Percentiles rank a stretch among this genome's conserved stretches.
phyloP scores from a whole-genome alignment of 2,797 vertebrate species.

The Falco concolor region DNA sequence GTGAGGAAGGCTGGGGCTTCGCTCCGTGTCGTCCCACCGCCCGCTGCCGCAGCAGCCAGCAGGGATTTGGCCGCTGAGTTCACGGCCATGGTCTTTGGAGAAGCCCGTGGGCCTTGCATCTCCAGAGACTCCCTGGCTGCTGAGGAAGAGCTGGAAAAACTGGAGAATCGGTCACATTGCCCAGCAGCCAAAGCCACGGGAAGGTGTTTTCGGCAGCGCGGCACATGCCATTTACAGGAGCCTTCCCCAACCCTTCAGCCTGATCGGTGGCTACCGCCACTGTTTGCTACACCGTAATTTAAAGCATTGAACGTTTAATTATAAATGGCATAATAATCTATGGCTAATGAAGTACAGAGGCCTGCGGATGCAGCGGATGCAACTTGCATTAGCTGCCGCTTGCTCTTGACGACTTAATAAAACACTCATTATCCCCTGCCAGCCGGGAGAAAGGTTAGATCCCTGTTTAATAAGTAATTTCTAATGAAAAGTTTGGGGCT shows the following conservation, averaged over 20 bases:
- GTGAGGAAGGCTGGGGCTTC: background rate
- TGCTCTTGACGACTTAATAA: background rate
- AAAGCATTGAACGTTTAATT: background rate
- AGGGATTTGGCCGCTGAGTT: background rate
- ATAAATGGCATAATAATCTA: background rate
- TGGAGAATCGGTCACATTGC: background rate
- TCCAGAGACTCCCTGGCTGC: background rate
- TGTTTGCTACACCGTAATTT: background rate
- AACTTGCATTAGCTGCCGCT: background rate
- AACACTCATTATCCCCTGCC: background rate
- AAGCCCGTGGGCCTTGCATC: accelerated
- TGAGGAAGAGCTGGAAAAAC: background rate
- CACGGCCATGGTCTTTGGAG: background rate
- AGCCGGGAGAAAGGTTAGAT: background rate
- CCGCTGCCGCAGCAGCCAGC: accelerated
- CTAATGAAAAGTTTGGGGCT: slow-evolving; percentile 19
- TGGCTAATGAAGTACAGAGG: background rate
- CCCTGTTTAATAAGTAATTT: slow-evolving; percentile 37
- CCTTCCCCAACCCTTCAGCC: background rate
- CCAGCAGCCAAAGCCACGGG: background rate
- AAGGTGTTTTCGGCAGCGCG: background rate
- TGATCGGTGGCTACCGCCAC: background rate
- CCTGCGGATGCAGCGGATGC: background rate
- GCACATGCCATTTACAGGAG: background rate
- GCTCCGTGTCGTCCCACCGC: accelerated